Conservation (phyloP, 2,797 vertebrate genomes). For the Danio kyathit region DNA sequence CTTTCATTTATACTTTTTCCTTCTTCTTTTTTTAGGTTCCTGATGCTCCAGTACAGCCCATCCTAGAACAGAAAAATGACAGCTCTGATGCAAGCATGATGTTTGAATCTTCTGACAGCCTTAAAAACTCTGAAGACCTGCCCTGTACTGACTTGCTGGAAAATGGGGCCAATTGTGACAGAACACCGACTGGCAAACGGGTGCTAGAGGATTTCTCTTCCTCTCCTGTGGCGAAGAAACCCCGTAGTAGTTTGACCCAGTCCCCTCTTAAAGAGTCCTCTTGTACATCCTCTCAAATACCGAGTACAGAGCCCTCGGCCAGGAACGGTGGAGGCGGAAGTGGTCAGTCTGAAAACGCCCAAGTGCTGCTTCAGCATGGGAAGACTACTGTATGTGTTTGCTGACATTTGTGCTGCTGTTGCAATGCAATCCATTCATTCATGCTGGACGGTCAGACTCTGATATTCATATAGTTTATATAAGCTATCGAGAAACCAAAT, state of each 20-base stretch:
- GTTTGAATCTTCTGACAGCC: conserved; percentile 58
- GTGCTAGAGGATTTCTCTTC: conserved; percentile 82
- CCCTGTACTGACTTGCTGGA: conserved; percentile 27
- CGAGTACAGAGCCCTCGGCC: conserved; percentile 73
- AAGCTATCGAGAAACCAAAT: conserved; percentile 59
- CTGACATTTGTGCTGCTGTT: conserved; percentile 64
- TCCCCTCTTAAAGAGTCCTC: conserved; percentile 71
- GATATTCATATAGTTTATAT: conserved; percentile 41
- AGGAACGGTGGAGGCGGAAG: conserved; percentile 76
- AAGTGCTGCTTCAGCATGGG: conserved; percentile 84
- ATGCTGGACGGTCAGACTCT: conserved; percentile 41
- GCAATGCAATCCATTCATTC: conserved; percentile 19
- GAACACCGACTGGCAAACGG: conserved; percentile 79
- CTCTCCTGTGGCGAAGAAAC: conserved; percentile 84
- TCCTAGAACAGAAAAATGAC: conserved; percentile 69
- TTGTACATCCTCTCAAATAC: conserved; percentile 76
- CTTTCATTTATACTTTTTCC: conserved; percentile 14
- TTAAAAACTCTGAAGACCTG: conserved; percentile 57
- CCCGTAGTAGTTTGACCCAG: conserved; percentile 72
- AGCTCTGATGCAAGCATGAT: conserved; percentile 67
- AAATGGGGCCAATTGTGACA: conserved; percentile 45
- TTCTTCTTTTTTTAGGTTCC: conserved; percentile 64
- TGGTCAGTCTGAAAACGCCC: conserved; percentile 80
- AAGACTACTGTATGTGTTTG: conserved; percentile 92
- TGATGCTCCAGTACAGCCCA: conserved; percentile 69